Evolutionary conservation across 1,140 invertebrate genomes (phyloP), one percentile per base, ranked within the genome.

Genomic region (Drosophila sproati): DNA sequence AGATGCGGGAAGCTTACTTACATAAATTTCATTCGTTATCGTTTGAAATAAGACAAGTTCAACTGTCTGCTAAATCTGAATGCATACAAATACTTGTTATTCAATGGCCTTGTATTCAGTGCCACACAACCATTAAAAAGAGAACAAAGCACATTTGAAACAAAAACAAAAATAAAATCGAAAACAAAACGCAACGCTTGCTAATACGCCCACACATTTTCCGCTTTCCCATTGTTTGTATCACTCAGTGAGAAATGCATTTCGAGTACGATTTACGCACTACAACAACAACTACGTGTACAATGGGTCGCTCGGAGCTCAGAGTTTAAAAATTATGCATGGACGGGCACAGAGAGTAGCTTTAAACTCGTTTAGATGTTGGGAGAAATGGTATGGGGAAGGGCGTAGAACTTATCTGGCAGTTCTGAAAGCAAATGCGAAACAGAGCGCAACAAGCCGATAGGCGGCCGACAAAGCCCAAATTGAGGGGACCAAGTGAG

Each of bases 261-360:
- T 69, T 73, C 41, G 56, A 43, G 56, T 60, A 60, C 64, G 56
- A 55, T 61, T 68, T 67, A 73, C 71, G 71, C 71, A 67, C 63
- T 67, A 37, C n/a, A 57, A 51, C 52, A 56, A 55, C 57, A 62
- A 31, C 34, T 54, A 54, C 31, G 54, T 69, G 78, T 20, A 85
- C 74, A 83, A 83, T 80, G 47, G 77, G 29, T 28, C 39, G 55
- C 55, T 31, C 39, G 8, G 51, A 60, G 43, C 64, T 70, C 52
- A 71, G 66, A 78, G 64, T 78, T 85, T 71, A 70, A 78, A 87
- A 86, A 82, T 86, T 88, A 87, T 87, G 82, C 82, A 87, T 87
- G 82, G 79, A 67, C 82, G 83, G 59, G 82, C 68, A 78, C 54
- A 50, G 70, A 66, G 67, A 76, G 51, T n/a, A 20, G 20, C 20